phyloP scores from a whole-genome alignment of 37 sponge, comb jelly and placozoan genomes.

The Theonella swinhoei region DNA sequence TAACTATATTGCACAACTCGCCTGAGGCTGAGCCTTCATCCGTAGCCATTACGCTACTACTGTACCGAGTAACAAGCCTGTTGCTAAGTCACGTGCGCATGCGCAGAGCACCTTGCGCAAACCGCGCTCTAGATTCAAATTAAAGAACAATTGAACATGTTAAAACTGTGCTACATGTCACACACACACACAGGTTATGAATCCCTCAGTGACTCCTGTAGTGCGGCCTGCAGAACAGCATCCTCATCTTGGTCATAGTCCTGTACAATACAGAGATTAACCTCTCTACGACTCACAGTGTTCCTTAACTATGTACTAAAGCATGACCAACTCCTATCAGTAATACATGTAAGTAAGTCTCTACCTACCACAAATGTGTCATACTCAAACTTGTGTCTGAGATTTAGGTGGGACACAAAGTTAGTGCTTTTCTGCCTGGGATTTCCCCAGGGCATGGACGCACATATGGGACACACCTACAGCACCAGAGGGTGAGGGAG shows the following conservation, averaged over 20 bases:
- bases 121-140: no score
- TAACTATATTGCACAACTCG: no score
- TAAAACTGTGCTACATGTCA: no score
- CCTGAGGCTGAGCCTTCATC: no score
- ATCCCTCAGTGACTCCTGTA: slow-evolving; percentile 49
- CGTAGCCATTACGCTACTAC: no score
- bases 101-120: no score
- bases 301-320: neutral
- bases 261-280: slow-evolving; percentile 18
- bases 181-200: no score
- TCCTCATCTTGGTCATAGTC: slow-evolving; percentile 79
- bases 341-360: no score
- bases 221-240: slow-evolving; percentile 49
- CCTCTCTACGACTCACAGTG: neutral
- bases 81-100: no score
- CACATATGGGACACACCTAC: slow-evolving; percentile 87
- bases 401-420: slow-evolving; percentile 63
- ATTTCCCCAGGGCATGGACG: slow-evolving; percentile 86
- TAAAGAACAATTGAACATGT: no score
- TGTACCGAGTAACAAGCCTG: no score
- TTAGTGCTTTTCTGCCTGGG: slow-evolving; percentile 59
- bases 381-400: slow-evolving; percentile 86
- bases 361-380: slow-evolving; percentile 78
- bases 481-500: neutral
- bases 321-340: neutral